Evolutionary conservation across 2,888 invertebrate genomes (phyloP).

Genomic region (Neoscelio sp.): DNA sequence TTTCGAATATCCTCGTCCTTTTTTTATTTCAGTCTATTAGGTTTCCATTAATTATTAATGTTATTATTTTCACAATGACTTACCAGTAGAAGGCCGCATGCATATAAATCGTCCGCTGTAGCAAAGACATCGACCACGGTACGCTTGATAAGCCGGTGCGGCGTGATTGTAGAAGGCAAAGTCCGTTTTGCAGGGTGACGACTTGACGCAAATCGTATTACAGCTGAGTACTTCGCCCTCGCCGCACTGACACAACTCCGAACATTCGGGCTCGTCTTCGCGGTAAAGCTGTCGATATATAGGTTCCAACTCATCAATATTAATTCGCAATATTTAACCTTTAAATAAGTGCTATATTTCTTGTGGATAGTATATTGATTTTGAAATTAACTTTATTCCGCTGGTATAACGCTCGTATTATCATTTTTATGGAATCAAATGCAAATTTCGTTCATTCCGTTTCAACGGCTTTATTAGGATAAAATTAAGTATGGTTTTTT

Average conservation of each 20-base stretch:
- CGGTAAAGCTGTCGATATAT: slow-evolving; percentile 87
- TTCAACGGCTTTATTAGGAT: not conserved
- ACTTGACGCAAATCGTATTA: slow-evolving; percentile 94
- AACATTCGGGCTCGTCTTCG: slow-evolving; percentile 94
- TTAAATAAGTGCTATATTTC: slow-evolving; percentile 62
- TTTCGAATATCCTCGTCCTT: too few relatives aligned
- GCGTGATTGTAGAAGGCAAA: slow-evolving; percentile 96
- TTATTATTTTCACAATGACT: slow-evolving; percentile 72
- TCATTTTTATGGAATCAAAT: slow-evolving; percentile 56
- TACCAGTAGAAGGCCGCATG: slow-evolving; percentile 92
- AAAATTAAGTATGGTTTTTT: too few relatives aligned
- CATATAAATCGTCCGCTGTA: slow-evolving; percentile 96
- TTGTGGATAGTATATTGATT: slow-evolving; percentile 61
- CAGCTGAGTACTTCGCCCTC: slow-evolving; percentile 91
- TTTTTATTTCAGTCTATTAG: too few relatives aligned
- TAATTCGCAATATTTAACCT: slow-evolving; percentile 66
- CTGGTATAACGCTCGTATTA: slow-evolving; percentile 16
- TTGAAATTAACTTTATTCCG: slow-evolving; percentile 58
- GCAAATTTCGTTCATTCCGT: slow-evolving; percentile 24
- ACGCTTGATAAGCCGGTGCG: slow-evolving; percentile 95
- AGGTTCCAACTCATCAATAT: slow-evolving; percentile 58
- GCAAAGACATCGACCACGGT: slow-evolving; percentile 94
- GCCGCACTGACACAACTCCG: slow-evolving; percentile 94
- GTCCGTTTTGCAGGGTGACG: slow-evolving; percentile 94
- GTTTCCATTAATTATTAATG: slow-evolving; percentile 49